A percentile compares a stretch with the other conserved stretches of the same genome.
phyloP scores from a whole-genome alignment of 2,888 invertebrate species.

The Caradrina kadenii region DNA sequence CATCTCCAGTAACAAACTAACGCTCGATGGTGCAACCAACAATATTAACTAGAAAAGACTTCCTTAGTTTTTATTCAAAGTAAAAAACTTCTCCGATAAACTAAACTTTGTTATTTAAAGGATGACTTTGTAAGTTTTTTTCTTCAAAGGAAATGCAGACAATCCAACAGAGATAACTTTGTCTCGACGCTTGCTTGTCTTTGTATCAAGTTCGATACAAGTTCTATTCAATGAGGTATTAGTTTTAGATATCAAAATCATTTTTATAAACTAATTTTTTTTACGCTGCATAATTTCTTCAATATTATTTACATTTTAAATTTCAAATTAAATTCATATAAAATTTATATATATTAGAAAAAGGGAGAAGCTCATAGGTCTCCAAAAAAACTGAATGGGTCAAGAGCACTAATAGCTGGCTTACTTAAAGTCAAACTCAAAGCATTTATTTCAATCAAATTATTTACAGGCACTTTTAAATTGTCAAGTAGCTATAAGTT shows the following conservation, averaged over 20 bases:
- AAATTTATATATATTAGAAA: too few relatives aligned
- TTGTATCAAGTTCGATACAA: slow-evolving; percentile 10
- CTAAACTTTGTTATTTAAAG: slow-evolving; percentile 50
- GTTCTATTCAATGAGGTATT: slow-evolving; percentile 1
- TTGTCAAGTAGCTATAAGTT: too few relatives aligned
- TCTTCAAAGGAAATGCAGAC: slow-evolving; percentile 43
- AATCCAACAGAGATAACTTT: slow-evolving; percentile 35
- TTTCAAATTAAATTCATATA: too few relatives aligned
- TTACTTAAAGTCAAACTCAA: too few relatives aligned
- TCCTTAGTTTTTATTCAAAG: slow-evolving; percentile 42
- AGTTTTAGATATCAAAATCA: not conserved
- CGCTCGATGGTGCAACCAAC: slow-evolving; percentile 37
- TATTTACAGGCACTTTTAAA: too few relatives aligned
- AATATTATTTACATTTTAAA: too few relatives aligned
- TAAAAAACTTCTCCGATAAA: slow-evolving; percentile 51
- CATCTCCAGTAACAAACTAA: slow-evolving; percentile 31
- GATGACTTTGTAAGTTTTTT: slow-evolving; percentile 44
- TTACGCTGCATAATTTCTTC: too few relatives aligned
- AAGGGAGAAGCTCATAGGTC: too few relatives aligned
- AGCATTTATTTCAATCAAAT: too few relatives aligned
- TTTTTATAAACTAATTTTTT: too few relatives aligned
- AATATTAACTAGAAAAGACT: slow-evolving; percentile 47
- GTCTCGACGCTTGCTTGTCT: slow-evolving; percentile 34
- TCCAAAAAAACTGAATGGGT: too few relatives aligned
- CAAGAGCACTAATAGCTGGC: too few relatives aligned